Conservation (phyloP, 1,140 invertebrate genomes). For the Drosophila sp. region DNA sequence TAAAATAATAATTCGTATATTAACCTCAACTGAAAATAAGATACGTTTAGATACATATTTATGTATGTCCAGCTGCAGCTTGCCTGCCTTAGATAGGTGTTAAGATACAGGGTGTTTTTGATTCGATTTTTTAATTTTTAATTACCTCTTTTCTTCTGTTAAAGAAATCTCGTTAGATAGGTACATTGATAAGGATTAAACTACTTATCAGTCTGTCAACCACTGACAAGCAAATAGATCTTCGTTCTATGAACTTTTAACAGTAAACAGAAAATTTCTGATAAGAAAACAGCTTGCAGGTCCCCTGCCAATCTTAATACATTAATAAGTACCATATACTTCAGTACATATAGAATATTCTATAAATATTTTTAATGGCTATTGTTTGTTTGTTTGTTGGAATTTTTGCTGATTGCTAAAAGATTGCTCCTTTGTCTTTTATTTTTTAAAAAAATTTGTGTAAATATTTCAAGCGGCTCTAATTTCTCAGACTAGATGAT, state of each 20-base stretch:
- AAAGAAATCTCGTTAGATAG: no score
- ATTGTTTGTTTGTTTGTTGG: neutral
- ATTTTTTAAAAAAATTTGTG: no score
- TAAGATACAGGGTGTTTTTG: neutral
- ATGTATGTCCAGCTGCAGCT: neutral
- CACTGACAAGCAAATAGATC: neutral
- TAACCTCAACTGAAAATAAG: neutral
- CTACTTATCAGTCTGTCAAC: neutral
- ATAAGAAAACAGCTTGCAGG: slow-evolving; percentile 9
- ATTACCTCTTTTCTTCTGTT: no score
- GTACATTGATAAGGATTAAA: no score
- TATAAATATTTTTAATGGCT: neutral
- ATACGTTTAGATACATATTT: neutral
- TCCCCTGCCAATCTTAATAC: neutral
- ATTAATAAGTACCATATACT: neutral
- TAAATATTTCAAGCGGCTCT: no score
- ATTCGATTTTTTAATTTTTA: no score
- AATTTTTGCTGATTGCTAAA: neutral
- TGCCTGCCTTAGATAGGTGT: neutral
- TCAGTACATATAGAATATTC: neutral
- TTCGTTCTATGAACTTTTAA: slow-evolving; percentile 1
- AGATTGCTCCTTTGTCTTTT: no score
- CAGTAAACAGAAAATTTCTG: neutral
- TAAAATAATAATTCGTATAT: neutral
- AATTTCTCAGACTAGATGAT: no score